Evolutionary conservation across 2,113 vertebrate genomes (phyloP).

Genomic region (Otus sunia): DNA sequence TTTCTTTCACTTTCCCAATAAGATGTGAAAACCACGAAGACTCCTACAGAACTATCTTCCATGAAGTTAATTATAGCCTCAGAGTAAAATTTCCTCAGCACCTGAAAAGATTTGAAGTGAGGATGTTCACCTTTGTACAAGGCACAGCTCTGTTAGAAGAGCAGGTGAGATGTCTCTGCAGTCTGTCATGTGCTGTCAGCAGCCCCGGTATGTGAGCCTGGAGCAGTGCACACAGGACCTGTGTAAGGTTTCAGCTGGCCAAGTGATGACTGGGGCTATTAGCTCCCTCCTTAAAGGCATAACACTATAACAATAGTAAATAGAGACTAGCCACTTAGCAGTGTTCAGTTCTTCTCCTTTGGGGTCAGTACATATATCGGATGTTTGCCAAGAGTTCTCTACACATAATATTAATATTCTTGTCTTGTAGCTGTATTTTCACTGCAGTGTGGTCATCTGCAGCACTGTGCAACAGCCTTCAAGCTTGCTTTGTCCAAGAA

Average conservation of each 20-base stretch:
- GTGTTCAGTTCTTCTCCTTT: neutral
- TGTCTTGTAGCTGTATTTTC: slow-evolving; percentile 62
- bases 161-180: neutral
- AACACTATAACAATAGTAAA: neutral
- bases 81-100: slow-evolving; percentile 58
- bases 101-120: slow-evolving; percentile 72
- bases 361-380: accelerated
- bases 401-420: neutral
- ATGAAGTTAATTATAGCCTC: neutral
- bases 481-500: slow-evolving; percentile 7
- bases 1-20: neutral
- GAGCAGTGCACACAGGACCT: accelerated
- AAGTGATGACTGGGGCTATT: neutral
- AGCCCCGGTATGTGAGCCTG: accelerated
- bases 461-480: neutral
- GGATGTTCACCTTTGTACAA: slow-evolving; percentile 59
- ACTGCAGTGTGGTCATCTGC: slow-evolving; percentile 66
- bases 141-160: neutral
- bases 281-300: neutral
- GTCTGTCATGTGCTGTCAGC: accelerated
- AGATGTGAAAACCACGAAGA: slow-evolving; percentile 57
- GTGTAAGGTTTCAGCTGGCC: neutral
- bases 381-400: neutral
- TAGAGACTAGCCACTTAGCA: neutral
- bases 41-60: slow-evolving; percentile 48